Conservation (phyloP, 2,797 vertebrate genomes). For the Smutsia temminckii region DNA sequence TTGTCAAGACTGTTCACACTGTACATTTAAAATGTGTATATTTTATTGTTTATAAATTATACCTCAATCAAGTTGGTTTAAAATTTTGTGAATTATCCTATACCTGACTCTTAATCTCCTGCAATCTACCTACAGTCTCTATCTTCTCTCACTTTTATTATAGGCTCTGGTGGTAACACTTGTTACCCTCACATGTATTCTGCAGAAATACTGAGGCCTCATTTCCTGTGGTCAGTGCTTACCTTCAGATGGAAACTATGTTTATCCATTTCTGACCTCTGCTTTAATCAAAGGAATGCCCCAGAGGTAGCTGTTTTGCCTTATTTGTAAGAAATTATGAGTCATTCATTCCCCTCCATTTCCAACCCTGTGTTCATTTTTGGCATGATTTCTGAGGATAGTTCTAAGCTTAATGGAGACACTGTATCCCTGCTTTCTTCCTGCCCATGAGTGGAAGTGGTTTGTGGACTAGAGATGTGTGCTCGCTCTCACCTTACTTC, state of each 20-base stretch:
- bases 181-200: background rate
- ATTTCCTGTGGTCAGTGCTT: background rate
- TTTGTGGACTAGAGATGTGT: background rate
- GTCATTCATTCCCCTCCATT: background rate
- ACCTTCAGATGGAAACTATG: background rate
- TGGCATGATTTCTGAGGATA: conserved; percentile 4
- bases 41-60: background rate
- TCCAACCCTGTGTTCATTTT: background rate
- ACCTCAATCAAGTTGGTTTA: background rate
- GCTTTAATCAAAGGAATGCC: background rate
- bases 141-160: background rate
- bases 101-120: background rate
- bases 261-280: background rate
- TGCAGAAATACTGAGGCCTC: background rate
- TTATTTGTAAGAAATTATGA: background rate
- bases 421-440: conserved; percentile 23
- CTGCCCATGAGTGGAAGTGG: conserved; percentile 33
- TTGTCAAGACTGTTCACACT: background rate
- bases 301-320: background rate
- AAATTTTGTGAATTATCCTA: background rate
- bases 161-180: background rate
- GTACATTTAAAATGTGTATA: background rate
- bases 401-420: conserved; percentile 15
- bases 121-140: background rate
- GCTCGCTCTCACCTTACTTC: conserved; percentile 1